phyloP scores from a whole-genome alignment of 2,797 vertebrate species.

The Eptatretus atami region DNA sequence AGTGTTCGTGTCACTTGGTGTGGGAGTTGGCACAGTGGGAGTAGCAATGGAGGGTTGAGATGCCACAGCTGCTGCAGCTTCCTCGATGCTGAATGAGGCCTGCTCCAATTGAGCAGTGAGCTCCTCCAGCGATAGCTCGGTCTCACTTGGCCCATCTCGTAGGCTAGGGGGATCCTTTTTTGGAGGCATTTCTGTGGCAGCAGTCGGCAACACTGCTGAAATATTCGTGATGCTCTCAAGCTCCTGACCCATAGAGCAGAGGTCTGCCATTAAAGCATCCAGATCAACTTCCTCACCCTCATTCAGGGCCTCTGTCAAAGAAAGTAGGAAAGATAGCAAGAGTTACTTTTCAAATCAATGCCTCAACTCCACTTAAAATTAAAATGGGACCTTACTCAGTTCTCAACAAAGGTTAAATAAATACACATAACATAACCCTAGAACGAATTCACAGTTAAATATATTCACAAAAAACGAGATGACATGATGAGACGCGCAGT shows the following conservation, averaged over 20 bases:
- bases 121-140: constrained; percentile 44
- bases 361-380: too few species aligned
- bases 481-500: too few species aligned
- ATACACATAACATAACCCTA: too few species aligned
- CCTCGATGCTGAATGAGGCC: constrained; percentile 69
- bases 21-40: constrained; percentile 30
- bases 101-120: constrained; percentile 84
- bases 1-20: constrained; percentile 56
- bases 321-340: background rate
- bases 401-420: too few species aligned
- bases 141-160: constrained; percentile 35
- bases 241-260: constrained; percentile 86
- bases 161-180: constrained; percentile 38
- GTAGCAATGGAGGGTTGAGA: background rate
- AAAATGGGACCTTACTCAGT: too few species aligned
- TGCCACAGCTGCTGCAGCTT: constrained; percentile 32
- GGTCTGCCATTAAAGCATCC: constrained; percentile 80
- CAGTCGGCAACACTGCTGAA: constrained; percentile 12
- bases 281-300: constrained; percentile 75
- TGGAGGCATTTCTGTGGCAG: too few species aligned
- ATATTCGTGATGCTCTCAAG: constrained; percentile 30
- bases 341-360: background rate
- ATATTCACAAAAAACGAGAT: too few species aligned
- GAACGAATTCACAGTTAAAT: too few species aligned
- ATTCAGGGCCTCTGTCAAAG: constrained; percentile 54